Base-by-base conservation (phyloP, 2,797 vertebrate species). In the Alexandromys oeconomus region DNA sequence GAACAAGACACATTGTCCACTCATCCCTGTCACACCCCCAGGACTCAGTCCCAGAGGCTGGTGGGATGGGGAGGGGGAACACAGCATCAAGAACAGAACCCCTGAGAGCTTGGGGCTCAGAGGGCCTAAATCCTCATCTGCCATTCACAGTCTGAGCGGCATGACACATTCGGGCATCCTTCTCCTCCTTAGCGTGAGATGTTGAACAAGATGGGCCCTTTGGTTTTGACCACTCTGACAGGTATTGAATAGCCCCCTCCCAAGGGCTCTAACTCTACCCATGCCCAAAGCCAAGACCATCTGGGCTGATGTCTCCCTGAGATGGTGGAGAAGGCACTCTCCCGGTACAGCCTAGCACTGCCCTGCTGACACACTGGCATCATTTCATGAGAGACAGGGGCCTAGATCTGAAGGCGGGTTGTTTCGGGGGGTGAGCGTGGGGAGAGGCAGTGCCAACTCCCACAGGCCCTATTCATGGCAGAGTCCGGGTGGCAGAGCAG, bases 1-100 rank as follows among this genome's bases (percentile, higher is more conserved):
- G 96, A 98, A 97, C 88, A 37, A 79, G 90, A 89, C 85, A 92
- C 96, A 97, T 97, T 98, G 97, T 98, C 85, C 69, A 76, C 63
- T 86, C 27, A 34, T 57, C 71, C 74, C 6, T 63, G 76, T 46
- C 80, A 80, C 91, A 43, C 29, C 71, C 71, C 73, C 13, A 3
- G 69, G 89, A 87, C 71, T 88, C 77, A 27, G 67, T 63, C 76
- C 77, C 92, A 95, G 89, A 91, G 51, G 27, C 69, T 57, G 9
- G 91, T 11, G 51, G 29, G 19, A 10, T 34, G 5, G 74, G 74
- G 8, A 19, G 23, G 71, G 59, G 48, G n/a, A 8, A 37, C 10
- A 46, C 87, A 48, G 1, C 6, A 21, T 40, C 13, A 10, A 21
- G 69, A 27, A 90, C 92, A 93, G 85, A 85, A 59, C 12, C 1